A percentile compares a stretch with the other conserved stretches of the same genome.
These are phyloP conservation scores for Branchinecta lynchi DNA, from an alignment of 1,140 invertebrate genomes.

Conservation along the genomic window DNA sequence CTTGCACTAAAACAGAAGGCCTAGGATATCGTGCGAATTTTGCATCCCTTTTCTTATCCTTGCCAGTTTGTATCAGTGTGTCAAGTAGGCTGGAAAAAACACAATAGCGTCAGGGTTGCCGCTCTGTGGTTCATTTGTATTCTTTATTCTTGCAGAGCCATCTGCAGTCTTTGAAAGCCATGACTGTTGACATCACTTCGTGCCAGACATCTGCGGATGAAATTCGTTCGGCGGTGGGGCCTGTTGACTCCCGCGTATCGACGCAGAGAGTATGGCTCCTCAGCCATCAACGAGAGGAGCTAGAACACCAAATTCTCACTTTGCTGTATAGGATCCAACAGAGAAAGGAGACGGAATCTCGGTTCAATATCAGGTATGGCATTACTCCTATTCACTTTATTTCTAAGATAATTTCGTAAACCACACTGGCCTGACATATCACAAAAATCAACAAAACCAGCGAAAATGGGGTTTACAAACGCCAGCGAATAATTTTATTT, in stretches of 20 bases:
- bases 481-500: too few relatives aligned
- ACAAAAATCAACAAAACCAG: too few relatives aligned
- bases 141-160: conserved; percentile 22
- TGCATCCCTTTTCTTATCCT: too few relatives aligned
- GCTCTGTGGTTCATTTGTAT: background rate
- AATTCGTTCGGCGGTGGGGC: conserved; percentile 64
- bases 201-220: conserved; percentile 58
- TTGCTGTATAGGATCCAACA: conserved; percentile 58
- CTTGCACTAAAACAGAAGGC: too few relatives aligned
- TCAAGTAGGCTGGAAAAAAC: too few relatives aligned
- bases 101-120: too few relatives aligned
- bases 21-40: too few relatives aligned
- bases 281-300: conserved; percentile 56
- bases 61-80: too few relatives aligned
- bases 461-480: too few relatives aligned
- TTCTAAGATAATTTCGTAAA: too few relatives aligned
- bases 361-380: conserved; percentile 46
- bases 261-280: conserved; percentile 57
- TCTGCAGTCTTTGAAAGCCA: conserved; percentile 22
- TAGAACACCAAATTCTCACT: conserved; percentile 57
- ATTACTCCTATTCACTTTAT: too few relatives aligned
- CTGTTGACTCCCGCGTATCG: conserved; percentile 66
- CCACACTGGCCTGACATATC: too few relatives aligned
- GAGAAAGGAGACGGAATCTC: conserved; percentile 47
- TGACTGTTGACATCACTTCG: conserved; percentile 30